Conservation (phyloP, 2,113 vertebrate genomes). For the Hystrix cristata region DNA sequence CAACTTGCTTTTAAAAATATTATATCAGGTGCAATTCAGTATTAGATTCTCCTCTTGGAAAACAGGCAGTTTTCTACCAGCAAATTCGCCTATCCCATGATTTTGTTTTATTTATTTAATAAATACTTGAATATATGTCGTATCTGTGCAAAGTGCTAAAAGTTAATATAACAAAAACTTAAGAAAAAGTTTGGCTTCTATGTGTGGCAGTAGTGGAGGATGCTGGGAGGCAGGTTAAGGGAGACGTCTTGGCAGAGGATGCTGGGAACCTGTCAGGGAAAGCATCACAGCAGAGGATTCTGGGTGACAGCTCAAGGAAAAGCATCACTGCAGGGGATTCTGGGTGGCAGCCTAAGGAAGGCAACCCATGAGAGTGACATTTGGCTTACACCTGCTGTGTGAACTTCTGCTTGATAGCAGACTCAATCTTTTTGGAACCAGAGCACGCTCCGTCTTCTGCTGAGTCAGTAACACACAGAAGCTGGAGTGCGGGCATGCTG, state of each 20-base stretch:
- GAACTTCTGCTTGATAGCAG: background rate
- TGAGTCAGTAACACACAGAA: conserved; percentile 27
- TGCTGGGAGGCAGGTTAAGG: background rate
- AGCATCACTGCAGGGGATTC: background rate
- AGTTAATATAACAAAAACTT: background rate
- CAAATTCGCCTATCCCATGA: background rate
- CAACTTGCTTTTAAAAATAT: background rate
- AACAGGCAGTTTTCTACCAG: background rate
- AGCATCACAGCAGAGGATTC: background rate
- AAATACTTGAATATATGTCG: background rate
- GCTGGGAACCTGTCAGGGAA: background rate
- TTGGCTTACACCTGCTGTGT: background rate
- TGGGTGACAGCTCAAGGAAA: background rate
- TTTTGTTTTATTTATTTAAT: background rate
- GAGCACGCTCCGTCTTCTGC: background rate
- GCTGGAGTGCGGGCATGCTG: background rate
- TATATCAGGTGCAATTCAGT: background rate
- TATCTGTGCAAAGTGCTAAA: background rate
- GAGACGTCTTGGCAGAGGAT: background rate
- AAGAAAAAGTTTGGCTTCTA: background rate
- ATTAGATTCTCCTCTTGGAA: conserved; percentile 21
- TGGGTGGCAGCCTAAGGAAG: background rate
- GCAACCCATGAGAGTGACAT: background rate
- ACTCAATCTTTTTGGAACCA: conserved; percentile 5
- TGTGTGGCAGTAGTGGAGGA: background rate